Base-by-base conservation (phyloP, 2,888 invertebrate genomes). In the Leistus spinibarbis region DNA sequence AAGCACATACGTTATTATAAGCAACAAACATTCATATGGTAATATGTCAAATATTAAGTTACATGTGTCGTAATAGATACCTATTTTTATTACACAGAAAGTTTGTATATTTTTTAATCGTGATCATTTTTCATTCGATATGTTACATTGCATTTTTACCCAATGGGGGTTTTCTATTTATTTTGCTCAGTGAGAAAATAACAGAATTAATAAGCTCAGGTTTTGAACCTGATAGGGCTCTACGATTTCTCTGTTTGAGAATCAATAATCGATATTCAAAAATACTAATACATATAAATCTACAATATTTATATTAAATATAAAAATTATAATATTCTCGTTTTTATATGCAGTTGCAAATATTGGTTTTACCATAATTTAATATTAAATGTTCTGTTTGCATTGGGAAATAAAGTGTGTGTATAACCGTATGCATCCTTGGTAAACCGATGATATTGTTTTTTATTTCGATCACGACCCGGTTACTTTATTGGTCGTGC, bases 41-140 rank as follows among this genome's bases (percentile, higher is more conserved):
- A 23, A 64, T 64, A 20, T 20, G 24, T 64, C 64, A 64, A 64
- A 64, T 23, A 64, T 64, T 64, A 27, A 24, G 64, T 64, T 64
- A 23, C 64, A 64, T n/a, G 2, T 64, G 64, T 64, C 63, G 63
- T 63, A 63, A 63, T 20, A 23, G 63, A 63, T 20, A 63, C 22
- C 63, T 63, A 3, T 57, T 57, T 16, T 60, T 19, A 40, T 40
- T 40, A 40, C 13, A 40, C 13, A 4, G 13, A 0, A 40, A 10
- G 40, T 40, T 40, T 40, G 40, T 10, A 4, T 40, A 10, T 40
- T 40, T 40, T 40, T 40, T 40, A 40, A n/a, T n/a, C n/a, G n/a
- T n/a, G 40, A 4, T 10, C 7, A 7, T 24, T 24, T 24, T 10
- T 1, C 13, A 40, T 4, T 10, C 40, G 40, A 40, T 10, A 19